Percentiles rank a stretch among this genome's conserved stretches.
These are phyloP conservation scores for Aphaenogaster rudis DNA, from an alignment of 1,140 invertebrate genomes.

Conservation along the genomic window DNA sequence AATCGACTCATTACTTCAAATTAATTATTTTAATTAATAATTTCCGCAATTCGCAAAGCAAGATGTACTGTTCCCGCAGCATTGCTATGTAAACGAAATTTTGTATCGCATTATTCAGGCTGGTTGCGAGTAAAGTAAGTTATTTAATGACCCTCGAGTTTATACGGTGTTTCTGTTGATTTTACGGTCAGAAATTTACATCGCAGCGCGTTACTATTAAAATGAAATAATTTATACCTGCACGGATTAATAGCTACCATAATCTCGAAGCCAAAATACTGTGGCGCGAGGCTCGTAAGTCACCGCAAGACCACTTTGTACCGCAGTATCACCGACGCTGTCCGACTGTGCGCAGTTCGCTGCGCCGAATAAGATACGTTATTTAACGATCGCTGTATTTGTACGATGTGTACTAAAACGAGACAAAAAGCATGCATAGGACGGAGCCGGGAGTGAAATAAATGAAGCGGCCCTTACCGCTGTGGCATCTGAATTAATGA, in stretches of 20 bases:
- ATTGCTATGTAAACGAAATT: not conserved
- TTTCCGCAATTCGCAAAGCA: not conserved
- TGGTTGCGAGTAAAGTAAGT: constrained; percentile 56
- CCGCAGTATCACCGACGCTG: constrained; percentile 14
- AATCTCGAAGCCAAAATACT: constrained; percentile 40
- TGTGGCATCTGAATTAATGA: constrained; percentile 48
- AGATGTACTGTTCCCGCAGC: not conserved
- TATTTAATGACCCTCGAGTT: constrained; percentile 64
- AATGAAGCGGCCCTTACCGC: constrained; percentile 45
- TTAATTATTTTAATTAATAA: constrained; percentile 18
- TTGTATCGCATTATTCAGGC: not conserved
- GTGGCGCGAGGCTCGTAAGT: constrained; percentile 30
- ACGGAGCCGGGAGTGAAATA: constrained; percentile 48
- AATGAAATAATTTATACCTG: constrained; percentile 49
- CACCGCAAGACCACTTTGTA: constrained; percentile 41
- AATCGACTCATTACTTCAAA: not conserved
- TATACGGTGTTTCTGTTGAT: constrained; percentile 41
- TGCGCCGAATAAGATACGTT: constrained; percentile 70
- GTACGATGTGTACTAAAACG: constrained; percentile 66
- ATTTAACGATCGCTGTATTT: constrained; percentile 72
- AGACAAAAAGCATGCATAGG: constrained; percentile 3
- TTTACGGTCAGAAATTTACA: constrained; percentile 56
- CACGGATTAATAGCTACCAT: constrained; percentile 51
- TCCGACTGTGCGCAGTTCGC: constrained; percentile 40
- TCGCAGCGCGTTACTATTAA: constrained; percentile 28